Percentiles rank a stretch among this genome's conserved stretches.
Evolutionary conservation across 1,140 invertebrate genomes (phyloP).

Genomic region (Drosophila paulistorum): DNA sequence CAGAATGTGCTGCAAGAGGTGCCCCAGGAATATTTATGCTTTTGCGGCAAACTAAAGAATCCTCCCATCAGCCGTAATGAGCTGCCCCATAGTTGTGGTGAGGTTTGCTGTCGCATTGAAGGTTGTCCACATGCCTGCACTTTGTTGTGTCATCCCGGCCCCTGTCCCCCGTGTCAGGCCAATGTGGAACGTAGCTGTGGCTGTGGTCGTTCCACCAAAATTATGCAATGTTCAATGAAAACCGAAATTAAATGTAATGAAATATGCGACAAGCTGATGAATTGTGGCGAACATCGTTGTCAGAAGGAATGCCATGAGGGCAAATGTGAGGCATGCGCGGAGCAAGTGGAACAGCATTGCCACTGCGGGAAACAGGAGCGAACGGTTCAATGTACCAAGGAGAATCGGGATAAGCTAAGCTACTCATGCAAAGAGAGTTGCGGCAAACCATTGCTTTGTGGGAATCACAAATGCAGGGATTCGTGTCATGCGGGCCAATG

Average conservation of each 20-base stretch:
- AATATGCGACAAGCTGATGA: conserved; percentile 88
- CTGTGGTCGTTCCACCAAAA: conserved; percentile 88
- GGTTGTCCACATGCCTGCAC: conserved; percentile 93
- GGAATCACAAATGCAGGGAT: conserved; percentile 89
- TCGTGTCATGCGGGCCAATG: conserved; percentile 89
- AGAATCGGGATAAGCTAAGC: conserved; percentile 75
- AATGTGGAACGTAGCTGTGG: conserved; percentile 87
- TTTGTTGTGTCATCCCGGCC: conserved; percentile 95
- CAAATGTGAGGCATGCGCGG: conserved; percentile 88
- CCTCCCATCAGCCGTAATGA: conserved; percentile 90
- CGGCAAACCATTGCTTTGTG: conserved; percentile 88
- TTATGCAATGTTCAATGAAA: conserved; percentile 88
- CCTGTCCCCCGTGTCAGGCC: conserved; percentile 91
- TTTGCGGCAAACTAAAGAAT: conserved; percentile 90
- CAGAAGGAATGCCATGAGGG: conserved; percentile 90
- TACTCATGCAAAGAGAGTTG: conserved; percentile 89
- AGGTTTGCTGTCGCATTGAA: conserved; percentile 89
- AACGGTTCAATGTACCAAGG: conserved; percentile 84
- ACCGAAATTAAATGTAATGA: conserved; percentile 88
- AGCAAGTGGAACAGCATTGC: conserved; percentile 85
- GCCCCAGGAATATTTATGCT: conserved; percentile 91
- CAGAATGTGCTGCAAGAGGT: conserved; percentile 88
- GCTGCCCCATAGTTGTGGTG: conserved; percentile 94
- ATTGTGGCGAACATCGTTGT: conserved; percentile 91
- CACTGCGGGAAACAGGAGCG: conserved; percentile 82